phyloP scores from a whole-genome alignment of 2,797 vertebrate species.

The Pitangus sulphuratus region DNA sequence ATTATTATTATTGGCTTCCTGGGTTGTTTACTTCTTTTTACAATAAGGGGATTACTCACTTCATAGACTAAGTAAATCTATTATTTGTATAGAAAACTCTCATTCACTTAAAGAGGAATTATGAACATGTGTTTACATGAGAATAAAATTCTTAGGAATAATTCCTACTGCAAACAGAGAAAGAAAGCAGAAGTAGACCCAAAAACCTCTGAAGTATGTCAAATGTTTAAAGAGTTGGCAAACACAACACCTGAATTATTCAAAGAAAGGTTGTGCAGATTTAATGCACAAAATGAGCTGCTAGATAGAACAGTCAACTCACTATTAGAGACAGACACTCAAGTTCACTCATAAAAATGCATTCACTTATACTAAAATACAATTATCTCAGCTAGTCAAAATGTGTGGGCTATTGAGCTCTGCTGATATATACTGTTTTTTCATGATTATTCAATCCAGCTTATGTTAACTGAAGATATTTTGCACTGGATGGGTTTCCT shows the following conservation, averaged over 20 bases:
- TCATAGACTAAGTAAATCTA: background rate
- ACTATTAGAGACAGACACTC: background rate
- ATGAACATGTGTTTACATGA: background rate
- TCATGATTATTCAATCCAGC: background rate
- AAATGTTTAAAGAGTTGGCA: background rate
- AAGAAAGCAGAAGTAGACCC: background rate
- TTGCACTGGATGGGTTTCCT: background rate
- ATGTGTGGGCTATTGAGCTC: background rate
- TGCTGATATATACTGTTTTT: background rate
- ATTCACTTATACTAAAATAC: background rate
- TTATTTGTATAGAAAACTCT: background rate
- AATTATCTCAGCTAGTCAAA: background rate
- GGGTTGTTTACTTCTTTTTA: background rate
- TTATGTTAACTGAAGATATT: background rate
- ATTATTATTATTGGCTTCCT: background rate
- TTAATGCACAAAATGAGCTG: background rate
- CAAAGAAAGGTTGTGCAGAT: background rate
- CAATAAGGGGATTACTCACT: background rate
- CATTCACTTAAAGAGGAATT: slow-evolving; percentile 16
- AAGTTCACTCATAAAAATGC: background rate
- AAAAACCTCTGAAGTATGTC: background rate
- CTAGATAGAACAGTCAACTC: background rate
- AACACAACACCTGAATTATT: background rate
- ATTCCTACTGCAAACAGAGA: background rate
- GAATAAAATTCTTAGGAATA: background rate